Base-by-base conservation (phyloP, 2,113 vertebrate genomes). In the Xiphophorus maculatus region DNA sequence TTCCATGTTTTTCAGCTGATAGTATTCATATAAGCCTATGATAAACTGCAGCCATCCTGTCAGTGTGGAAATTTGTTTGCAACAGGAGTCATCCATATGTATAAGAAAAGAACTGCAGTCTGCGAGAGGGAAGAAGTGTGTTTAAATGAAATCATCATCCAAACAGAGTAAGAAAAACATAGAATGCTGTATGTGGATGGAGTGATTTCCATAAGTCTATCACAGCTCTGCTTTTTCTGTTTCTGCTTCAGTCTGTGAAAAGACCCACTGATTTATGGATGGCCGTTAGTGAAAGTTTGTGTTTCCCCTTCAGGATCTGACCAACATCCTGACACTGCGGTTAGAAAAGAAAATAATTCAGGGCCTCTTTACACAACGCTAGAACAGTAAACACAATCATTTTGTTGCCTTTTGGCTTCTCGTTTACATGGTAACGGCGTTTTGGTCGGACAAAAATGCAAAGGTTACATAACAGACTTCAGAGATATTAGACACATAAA, bases 1-100 rank as follows among this genome's bases (percentile, higher is more conserved):
- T 58, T 7, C 6, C 17, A 48, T 69, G 32, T 66, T 30, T 61
- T 51, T 3, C 33, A 69, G 66, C 65, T 66, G 61, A 73, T 85
- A 79, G 40, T 22, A 66, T 79, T 80, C 76, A 76, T 70, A 48
- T 29, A 32, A 60, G 33, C 6, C 12, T 0, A 9, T 73, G 76
- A 76, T 67, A 63, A 80, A 80, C 76, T 73, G 15, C 17, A 32
- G 76, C 67, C 66, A 8, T 76, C 75, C 27, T 11, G 48, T 64
- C 13, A 37, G 58, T 42, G 66, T 37, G 70, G 10, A 37, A 44
- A 30, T 32, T 51, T 28, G 37, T 33, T 28, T 66, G 54, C 70
- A 71, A 63, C 69, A 35, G 22, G 74, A 76, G 66, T 58, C 28
- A 48, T 48, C 17, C 2, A 58, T 28, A 72, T 82, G 73, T 40